Evolutionary conservation across 2,888 invertebrate genomes (phyloP).

Genomic region (Oithona nana): DNA sequence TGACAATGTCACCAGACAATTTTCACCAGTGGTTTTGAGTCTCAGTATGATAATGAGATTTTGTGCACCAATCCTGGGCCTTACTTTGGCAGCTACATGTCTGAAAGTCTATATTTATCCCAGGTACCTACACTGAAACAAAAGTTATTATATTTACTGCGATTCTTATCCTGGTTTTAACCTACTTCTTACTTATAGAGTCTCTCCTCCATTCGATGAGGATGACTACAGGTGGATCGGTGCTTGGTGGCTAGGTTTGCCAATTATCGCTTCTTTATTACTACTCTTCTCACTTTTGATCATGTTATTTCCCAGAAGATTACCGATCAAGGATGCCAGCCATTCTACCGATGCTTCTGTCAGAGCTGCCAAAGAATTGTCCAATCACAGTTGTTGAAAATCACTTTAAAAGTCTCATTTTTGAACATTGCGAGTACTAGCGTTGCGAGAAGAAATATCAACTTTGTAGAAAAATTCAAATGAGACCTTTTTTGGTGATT

Average conservation of each 20-base stretch:
- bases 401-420: too few species aligned
- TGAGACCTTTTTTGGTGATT: conserved; percentile 20
- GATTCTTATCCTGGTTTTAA: background rate
- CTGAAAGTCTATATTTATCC: conserved; percentile 26
- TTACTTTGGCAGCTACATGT: conserved; percentile 25
- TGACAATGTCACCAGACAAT: conserved; percentile 44
- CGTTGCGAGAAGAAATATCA: background rate
- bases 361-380: background rate
- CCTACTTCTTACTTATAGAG: background rate
- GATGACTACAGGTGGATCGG: conserved; percentile 36
- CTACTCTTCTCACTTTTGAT: conserved; percentile 25
- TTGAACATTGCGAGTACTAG: too few species aligned
- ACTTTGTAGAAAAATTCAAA: background rate
- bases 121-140: conserved; percentile 21
- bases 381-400: too few species aligned
- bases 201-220: background rate
- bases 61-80: conserved; percentile 27
- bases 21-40: conserved; percentile 42
- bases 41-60: conserved; percentile 23
- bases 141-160: conserved; percentile 22
- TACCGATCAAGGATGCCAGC: conserved; percentile 18
- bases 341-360: background rate
- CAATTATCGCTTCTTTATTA: conserved; percentile 25
- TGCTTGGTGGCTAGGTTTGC: conserved; percentile 35
- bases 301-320: conserved; percentile 27